Percentiles rank a stretch among this genome's conserved stretches.
These are phyloP conservation scores for Zosterops japonicus DNA, from an alignment of 2,113 vertebrate species.

Conservation along the genomic window DNA sequence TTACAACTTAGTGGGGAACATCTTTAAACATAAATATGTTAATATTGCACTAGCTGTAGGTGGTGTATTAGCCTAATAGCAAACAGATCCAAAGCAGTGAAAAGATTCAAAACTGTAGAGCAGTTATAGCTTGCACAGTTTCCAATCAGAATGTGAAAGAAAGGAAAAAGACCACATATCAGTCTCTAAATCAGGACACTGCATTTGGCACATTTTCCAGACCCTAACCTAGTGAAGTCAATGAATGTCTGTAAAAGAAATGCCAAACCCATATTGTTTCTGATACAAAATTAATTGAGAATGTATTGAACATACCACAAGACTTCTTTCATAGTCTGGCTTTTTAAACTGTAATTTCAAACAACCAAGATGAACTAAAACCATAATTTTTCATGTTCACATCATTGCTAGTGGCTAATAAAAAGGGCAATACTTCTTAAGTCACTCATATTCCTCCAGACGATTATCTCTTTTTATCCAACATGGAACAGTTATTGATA, in stretches of 20 bases:
- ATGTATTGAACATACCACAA: background rate
- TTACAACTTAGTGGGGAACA: background rate
- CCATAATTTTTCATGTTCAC: background rate
- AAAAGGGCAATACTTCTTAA: background rate
- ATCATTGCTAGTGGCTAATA: background rate
- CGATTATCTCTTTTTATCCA: background rate
- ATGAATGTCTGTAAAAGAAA: background rate
- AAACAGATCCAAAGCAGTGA: background rate
- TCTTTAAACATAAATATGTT: conserved; percentile 1
- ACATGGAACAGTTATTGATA: background rate
- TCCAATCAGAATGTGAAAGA: background rate
- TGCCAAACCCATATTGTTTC: background rate
- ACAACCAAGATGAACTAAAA: background rate
- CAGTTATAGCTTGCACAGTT: background rate
- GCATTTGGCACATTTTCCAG: background rate
- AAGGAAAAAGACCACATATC: background rate
- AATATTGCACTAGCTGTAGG: background rate
- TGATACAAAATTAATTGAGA: background rate
- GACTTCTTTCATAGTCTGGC: background rate
- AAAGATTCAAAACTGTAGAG: background rate
- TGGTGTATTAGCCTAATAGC: background rate
- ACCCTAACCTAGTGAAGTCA: background rate
- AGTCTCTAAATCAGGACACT: background rate
- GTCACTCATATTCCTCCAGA: background rate
- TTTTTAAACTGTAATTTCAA: background rate